These are phyloP conservation scores for Eurystomus glaucurus DNA, from an alignment of 2,797 vertebrate genomes.

Conservation along the genomic window DNA sequence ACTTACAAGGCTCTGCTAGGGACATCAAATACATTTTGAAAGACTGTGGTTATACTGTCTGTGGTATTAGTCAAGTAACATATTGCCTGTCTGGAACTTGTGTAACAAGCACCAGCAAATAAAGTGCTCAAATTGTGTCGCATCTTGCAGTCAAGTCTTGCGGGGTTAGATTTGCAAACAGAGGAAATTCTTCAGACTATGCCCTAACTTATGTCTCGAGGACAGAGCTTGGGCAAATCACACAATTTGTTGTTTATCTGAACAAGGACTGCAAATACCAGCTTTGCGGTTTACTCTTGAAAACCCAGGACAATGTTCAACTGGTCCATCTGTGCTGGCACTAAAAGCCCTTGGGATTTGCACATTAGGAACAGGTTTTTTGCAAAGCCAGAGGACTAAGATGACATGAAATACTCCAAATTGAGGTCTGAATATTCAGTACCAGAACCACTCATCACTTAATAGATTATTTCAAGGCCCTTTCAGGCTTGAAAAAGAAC, in stretches of 20 bases:
- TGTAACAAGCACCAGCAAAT: not conserved
- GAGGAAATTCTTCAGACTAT: conserved; percentile 53
- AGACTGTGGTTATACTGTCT: conserved; percentile 50
- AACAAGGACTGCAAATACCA: not conserved
- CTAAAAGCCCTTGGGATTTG: not conserved
- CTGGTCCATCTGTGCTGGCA: not conserved
- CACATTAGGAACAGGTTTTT: not conserved
- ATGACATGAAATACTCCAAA: not conserved
- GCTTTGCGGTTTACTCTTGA: not conserved
- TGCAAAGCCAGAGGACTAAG: not conserved
- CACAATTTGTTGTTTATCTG: not conserved
- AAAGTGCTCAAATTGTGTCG: not conserved
- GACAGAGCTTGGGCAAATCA: not conserved
- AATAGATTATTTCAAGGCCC: not conserved
- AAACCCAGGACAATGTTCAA: not conserved
- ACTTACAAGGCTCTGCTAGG: not conserved
- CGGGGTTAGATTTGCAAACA: not conserved
- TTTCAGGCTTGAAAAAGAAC: not conserved
- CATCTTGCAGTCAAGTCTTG: not conserved
- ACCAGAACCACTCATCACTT: not conserved
- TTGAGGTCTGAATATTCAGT: not conserved
- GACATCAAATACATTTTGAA: conserved; percentile 33
- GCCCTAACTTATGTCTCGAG: not conserved
- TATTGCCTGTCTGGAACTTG: conserved; percentile 34
- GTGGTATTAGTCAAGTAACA: conserved; percentile 4